Evolutionary conservation across 2,797 vertebrate species (phyloP).

Genomic region (Glyptemys insculpta): DNA sequence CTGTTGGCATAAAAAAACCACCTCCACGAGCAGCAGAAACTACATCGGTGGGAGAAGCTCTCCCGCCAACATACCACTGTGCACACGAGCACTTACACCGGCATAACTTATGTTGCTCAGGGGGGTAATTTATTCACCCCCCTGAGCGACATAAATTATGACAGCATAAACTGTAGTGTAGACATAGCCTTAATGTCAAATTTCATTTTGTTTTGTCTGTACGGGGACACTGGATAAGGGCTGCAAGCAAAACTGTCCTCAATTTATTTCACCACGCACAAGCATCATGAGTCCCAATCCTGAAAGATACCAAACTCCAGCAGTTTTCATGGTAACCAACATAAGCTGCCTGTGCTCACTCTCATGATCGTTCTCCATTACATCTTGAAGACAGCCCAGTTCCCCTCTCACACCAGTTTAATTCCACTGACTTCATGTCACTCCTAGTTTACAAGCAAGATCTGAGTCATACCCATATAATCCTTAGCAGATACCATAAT

Average conservation of each 20-base stretch:
- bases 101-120: too few relatives aligned
- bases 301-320: fast-evolving
- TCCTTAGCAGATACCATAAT: background rate
- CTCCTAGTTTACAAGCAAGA: background rate
- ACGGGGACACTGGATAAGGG: conserved; percentile 1
- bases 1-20: background rate
- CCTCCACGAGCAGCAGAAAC: too few relatives aligned
- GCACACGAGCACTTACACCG: too few relatives aligned
- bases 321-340: background rate
- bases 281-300: background rate
- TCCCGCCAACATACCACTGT: too few relatives aligned
- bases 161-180: too few relatives aligned
- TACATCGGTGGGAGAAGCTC: too few relatives aligned
- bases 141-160: too few relatives aligned
- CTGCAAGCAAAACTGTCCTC: background rate
- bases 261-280: conserved; percentile 13
- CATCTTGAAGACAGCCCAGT: background rate
- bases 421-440: background rate
- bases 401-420: background rate
- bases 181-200: background rate
- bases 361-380: background rate
- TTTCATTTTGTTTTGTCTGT: conserved; percentile 21
- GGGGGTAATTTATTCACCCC: too few relatives aligned
- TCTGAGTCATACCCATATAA: background rate
- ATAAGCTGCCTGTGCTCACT: background rate